phyloP scores from a whole-genome alignment of 2,113 vertebrate species.

The Sprattus sprattus region DNA sequence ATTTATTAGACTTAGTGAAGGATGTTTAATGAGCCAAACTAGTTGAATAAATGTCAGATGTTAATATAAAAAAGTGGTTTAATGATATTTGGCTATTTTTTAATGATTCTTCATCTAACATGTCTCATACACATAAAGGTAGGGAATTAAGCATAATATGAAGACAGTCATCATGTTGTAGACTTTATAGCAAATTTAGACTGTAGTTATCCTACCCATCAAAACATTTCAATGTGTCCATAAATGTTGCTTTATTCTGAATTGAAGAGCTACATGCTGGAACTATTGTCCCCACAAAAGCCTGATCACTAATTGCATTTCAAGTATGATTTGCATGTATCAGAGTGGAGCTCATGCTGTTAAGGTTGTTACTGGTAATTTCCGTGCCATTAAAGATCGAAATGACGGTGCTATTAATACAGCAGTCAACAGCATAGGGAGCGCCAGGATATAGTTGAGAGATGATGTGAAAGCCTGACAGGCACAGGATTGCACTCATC shows the following conservation, averaged over 20 bases:
- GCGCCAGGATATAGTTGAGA: neutral
- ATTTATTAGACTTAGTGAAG: slow-evolving; percentile 15
- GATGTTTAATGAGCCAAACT: slow-evolving; percentile 12
- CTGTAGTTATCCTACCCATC: too few relatives aligned
- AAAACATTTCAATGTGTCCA: too few relatives aligned
- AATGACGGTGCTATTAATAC: neutral
- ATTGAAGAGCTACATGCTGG: neutral
- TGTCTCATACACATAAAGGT: neutral
- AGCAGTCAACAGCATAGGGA: neutral
- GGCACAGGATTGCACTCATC: neutral
- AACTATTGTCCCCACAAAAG: neutral
- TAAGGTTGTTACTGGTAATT: slow-evolving; percentile 8
- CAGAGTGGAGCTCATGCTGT: neutral
- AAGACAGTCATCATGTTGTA: too few relatives aligned
- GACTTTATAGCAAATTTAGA: too few relatives aligned
- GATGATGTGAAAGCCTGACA: neutral
- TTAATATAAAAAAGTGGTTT: neutral
- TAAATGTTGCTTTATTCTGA: neutral
- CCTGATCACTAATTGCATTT: neutral
- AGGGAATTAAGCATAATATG: too few relatives aligned
- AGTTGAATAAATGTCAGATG: slow-evolving; percentile 15
- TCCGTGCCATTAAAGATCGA: slow-evolving; percentile 5
- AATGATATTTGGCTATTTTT: neutral
- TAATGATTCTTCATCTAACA: neutral
- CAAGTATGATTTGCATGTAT: neutral